Evolutionary conservation across 2,888 invertebrate species (phyloP), one percentile per base, ranked within the genome.

Genomic region (Tinea pellionella): DNA sequence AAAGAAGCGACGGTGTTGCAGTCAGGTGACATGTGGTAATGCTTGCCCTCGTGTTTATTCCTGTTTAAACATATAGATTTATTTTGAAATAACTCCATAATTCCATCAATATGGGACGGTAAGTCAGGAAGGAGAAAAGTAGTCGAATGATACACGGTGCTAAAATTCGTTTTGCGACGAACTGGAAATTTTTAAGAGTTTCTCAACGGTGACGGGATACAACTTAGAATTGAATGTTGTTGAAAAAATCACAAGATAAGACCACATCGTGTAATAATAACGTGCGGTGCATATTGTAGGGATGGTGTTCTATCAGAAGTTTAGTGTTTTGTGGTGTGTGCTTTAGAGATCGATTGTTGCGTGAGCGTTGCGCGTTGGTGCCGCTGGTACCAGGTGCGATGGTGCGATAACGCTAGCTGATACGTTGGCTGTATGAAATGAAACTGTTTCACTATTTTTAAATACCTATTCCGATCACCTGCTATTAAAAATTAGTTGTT

Each of bases 1-100:
- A 95, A 93, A 15, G 96, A 96, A 59, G 95, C 96, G 62, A 96
- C 95, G 32, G 96, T 96, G 80, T 95, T 95, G 86, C 95, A 95
- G 80, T 96, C 96, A 37, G 95, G 94, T 9, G 96, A 94, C 68
- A 94, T 94, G 71, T 95, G 93, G 82, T 95, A 95, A 72, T 95
- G 94, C 88, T 95, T 94, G 78, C 94, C 93, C 80, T 93, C 92
- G 77, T 92, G 32, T 19, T 53, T 53, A 8, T 53, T 53, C 12
- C 53, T 53, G 53, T 47, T 16, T 41, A 41, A n/a, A 41, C 2
- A 41, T 41, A 47, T 47, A 47, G 13, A 9, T 4, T 30, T 30
- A 7, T 30, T 30, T 30, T 7, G 4, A 30, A 30, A 30, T 9
- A 30, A 30, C 75, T 91, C 93, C 86, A 94, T 94, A 76, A 30